Evolutionary conservation across 2,888 invertebrate genomes (phyloP), one percentile per base, ranked within the genome.

Genomic region (Amphipyra tragopoginis): DNA sequence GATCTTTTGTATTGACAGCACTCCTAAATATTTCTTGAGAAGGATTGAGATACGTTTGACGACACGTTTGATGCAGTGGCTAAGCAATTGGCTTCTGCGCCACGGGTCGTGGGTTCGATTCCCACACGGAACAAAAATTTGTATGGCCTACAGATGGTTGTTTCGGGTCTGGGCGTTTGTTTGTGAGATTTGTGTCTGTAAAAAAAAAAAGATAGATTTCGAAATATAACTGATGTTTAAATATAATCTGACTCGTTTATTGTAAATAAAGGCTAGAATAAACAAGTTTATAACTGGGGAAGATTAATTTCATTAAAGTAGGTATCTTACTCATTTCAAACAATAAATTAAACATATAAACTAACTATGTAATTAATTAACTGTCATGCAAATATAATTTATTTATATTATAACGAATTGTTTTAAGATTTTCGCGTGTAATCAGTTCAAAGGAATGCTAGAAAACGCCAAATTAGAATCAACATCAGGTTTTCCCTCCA

Each of bases 381-480:
- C 36, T 51, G 38, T n/a, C 47, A 38, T 42, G 36, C 50, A 39
- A 45, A 38, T 36, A 38, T 65, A 38, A 15, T n/a, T 38, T 10
- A 33, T 26, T 40, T n/a, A 47, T 7, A 34, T 43, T 11, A 43
- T 5, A 36, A n/a, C 33, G 38, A 52, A n/a, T 61, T 40, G n/a
- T 29, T 61, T 5, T 0, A 38, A 36, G 42, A 14, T 21, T 15
- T 14, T 39, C 9, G 15, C n/a, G 13, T 51, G 44, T 15, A 56
- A 38, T 56, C 21, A 56, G 13, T 48, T 40, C 11, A 55, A 54
- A 42, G n/a, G 44, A 51, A 55, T 63, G 21, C 49, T 58, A 47
- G 70, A 69, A 64, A 69, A 63, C 51, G 63, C 26, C 15, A 53
- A 68, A 63, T 52, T 29, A 50, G 62, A 62, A 74, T 49, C n/a